Base-by-base conservation (phyloP, 2,888 invertebrate genomes). In the Caenorhabditis sp. region DNA sequence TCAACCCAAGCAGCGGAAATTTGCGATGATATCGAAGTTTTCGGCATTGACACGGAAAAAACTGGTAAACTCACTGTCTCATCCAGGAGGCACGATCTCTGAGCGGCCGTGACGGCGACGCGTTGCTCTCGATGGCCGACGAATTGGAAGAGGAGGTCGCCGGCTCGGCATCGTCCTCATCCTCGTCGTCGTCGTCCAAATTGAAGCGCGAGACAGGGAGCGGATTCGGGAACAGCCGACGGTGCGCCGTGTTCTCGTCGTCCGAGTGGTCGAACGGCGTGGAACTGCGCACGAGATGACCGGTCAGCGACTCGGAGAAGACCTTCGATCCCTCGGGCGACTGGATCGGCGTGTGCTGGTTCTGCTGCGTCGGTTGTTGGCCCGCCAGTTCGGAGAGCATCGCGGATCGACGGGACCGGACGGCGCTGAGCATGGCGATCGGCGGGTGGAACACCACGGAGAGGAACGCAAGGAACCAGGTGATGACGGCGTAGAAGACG, bases 211-310 rank as follows among this genome's bases (percentile, higher is more conserved):
- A 11, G 30, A 27, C 32, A 20, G 62, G 52, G 2, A 20, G 11
- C 9, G 32, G 24, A 2, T 11, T 35, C 9, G 27, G 26, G 55
- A 62, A 46, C 7, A 48, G 55, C n/a, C 55, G 55, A 20, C 55
- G 53, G 37, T 61, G 71, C 24, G 63, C 35, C 2, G 55, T 24
- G 26, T 59, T 63, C 35, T 76, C 76, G 5, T 76, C 77, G 35
- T 77, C 71, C 17, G 77, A 77, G 20, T 45, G 61, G 41, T 77
- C 77, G 43, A 76, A 76, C 26, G 76, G 70, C 17, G 27, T n/a
- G 9, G 4, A 22, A 6, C 27, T 37, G 55, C 66, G 62, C 7
- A 62, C 27, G 6, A 56, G 37, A 2, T 46, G 30, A 2, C 55
- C 66, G 2, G 37, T 35, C 9, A 66, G 32, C 8, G 59, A 58